Conservation (phyloP, 2,888 invertebrate species). For the Pteria penguin region DNA sequence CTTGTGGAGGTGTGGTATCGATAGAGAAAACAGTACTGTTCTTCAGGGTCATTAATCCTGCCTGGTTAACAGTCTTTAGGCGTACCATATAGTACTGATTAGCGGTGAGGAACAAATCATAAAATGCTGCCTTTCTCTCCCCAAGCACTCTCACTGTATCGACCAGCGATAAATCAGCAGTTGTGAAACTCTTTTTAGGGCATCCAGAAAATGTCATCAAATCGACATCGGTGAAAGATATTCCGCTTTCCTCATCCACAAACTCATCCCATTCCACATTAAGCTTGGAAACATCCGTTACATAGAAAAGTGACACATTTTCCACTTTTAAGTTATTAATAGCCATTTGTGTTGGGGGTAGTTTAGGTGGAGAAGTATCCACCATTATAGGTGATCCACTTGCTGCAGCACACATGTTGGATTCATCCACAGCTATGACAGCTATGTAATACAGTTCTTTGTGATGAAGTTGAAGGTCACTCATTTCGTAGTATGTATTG, state of each 20-base stretch:
- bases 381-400: constrained; percentile 45
- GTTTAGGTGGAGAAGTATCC: constrained; percentile 54
- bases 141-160: constrained; percentile 9
- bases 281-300: constrained; percentile 18
- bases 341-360: background rate
- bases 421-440: constrained; percentile 55
- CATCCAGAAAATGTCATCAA: constrained; percentile 27
- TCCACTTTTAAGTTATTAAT: background rate
- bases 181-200: background rate
- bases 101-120: constrained; percentile 46
- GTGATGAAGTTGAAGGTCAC: constrained; percentile 45
- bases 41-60: constrained; percentile 31
- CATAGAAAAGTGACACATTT: constrained; percentile 11
- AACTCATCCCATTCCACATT: constrained; percentile 37
- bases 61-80: constrained; percentile 50
- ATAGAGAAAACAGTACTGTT: constrained; percentile 42
- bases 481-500: constrained; percentile 47
- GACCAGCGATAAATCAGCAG: background rate
- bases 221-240: constrained; percentile 20
- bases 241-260: constrained; percentile 39
- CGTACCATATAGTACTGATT: constrained; percentile 43
- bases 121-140: constrained; percentile 47
- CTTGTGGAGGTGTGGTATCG: constrained; percentile 47
- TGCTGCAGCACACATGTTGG: constrained; percentile 51
- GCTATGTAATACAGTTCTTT: constrained; percentile 47